Percentiles rank a stretch among this genome's conserved stretches.
phyloP scores from a whole-genome alignment of 2,888 invertebrate species.

The Heteropelma amictum region DNA sequence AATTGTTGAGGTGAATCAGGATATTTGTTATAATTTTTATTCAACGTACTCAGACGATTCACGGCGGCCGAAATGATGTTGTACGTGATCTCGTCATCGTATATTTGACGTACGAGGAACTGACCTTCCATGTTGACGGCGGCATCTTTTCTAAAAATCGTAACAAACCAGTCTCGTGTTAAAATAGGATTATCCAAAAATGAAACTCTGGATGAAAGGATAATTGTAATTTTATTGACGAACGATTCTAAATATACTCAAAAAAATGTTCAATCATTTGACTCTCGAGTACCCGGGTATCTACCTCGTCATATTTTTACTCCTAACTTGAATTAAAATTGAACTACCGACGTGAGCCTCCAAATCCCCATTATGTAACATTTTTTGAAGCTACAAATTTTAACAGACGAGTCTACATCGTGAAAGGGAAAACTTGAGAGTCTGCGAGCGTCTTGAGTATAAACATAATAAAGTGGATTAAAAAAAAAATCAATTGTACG shows the following conservation, averaged over 20 bases:
- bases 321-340: too few relatives aligned
- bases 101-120: slow-evolving; percentile 95
- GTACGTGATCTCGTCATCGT: slow-evolving; percentile 97
- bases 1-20: too few relatives aligned
- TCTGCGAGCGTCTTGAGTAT: too few relatives aligned
- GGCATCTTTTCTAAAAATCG: slow-evolving; percentile 88
- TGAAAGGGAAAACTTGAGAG: too few relatives aligned
- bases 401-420: too few relatives aligned
- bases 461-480: too few relatives aligned
- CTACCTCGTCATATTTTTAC: too few relatives aligned
- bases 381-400: too few relatives aligned
- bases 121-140: slow-evolving; percentile 97
- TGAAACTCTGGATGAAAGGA: background rate
- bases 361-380: too few relatives aligned
- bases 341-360: too few relatives aligned
- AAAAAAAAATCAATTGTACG: too few relatives aligned
- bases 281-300: background rate
- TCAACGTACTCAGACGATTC: slow-evolving; percentile 89
- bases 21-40: background rate
- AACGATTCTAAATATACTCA: background rate
- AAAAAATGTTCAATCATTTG: background rate
- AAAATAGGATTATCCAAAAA: background rate
- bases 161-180: slow-evolving; percentile 36
- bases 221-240: background rate
- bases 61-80: slow-evolving; percentile 95